phyloP scores from a whole-genome alignment of 2,797 vertebrate genomes.

The Rhadinocentrus ornatus region DNA sequence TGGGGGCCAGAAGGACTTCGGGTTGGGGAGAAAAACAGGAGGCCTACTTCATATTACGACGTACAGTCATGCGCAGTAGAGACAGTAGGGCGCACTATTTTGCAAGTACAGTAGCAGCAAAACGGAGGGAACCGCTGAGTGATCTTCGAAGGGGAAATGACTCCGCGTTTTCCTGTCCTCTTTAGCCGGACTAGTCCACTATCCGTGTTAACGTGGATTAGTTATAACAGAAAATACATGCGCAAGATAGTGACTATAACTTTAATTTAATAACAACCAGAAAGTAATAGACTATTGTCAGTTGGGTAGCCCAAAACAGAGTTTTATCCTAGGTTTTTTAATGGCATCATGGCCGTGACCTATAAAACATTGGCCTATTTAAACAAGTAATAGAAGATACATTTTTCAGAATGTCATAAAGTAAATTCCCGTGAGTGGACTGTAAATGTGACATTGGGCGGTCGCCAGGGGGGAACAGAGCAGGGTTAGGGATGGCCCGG shows the following conservation, averaged over 20 bases:
- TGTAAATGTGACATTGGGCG: constrained; percentile 48
- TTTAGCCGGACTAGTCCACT: background rate
- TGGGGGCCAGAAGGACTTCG: constrained; percentile 73
- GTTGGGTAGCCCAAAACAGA: background rate
- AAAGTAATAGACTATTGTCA: background rate
- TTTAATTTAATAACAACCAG: background rate
- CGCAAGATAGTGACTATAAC: background rate
- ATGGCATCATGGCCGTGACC: background rate
- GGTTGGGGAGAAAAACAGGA: constrained; percentile 80
- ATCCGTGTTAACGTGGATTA: background rate
- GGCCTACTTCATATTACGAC: constrained; percentile 79
- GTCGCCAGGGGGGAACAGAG: constrained; percentile 40
- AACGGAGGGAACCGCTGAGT: constrained; percentile 38
- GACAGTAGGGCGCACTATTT: constrained; percentile 78
- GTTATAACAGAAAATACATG: background rate
- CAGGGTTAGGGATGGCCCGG: constrained; percentile 40
- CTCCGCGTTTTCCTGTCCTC: constrained; percentile 42
- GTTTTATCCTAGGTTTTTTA: background rate
- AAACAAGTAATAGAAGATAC: background rate
- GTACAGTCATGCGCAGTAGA: constrained; percentile 84
- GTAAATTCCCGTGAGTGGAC: background rate
- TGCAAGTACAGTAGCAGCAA: constrained; percentile 74
- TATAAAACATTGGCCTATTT: background rate
- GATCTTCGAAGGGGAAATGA: constrained; percentile 56
- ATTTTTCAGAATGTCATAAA: background rate